A percentile compares a stretch with the other conserved stretches of the same genome.
Conservation (phyloP, 2,797 vertebrate genomes). For the Sebastes vulpes region DNA sequence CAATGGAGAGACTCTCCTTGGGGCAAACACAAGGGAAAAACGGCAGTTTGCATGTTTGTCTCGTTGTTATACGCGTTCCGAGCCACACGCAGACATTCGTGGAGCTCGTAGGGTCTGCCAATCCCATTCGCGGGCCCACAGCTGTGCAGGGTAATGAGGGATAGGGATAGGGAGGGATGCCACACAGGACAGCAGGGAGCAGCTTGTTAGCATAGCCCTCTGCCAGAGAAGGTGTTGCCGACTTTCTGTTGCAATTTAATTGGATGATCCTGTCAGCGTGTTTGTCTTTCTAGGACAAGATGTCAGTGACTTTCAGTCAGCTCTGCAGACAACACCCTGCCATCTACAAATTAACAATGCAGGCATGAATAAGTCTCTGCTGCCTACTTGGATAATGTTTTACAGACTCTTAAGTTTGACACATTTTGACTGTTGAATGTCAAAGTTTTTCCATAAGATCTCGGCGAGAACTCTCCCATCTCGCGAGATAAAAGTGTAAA, state of each 20-base stretch:
- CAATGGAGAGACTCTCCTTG: constrained; percentile 42
- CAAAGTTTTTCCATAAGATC: neutral
- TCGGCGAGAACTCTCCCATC: neutral
- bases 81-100: constrained; percentile 33
- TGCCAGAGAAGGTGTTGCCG: constrained; percentile 53
- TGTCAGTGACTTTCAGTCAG: constrained; percentile 69
- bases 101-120: constrained; percentile 30
- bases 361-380: constrained; percentile 26
- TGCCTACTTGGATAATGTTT: constrained; percentile 42
- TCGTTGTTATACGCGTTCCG: constrained; percentile 28
- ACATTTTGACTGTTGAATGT: neutral
- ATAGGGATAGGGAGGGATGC: constrained; percentile 25
- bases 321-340: constrained; percentile 44
- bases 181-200: constrained; percentile 65
- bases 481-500: constrained; percentile 1
- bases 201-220: constrained; percentile 79
- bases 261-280: constrained; percentile 75
- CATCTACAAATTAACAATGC: constrained; percentile 59
- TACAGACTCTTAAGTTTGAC: constrained; percentile 8
- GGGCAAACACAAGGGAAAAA: constrained; percentile 34
- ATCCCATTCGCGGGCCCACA: constrained; percentile 34
- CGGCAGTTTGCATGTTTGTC: constrained; percentile 52
- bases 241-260: constrained; percentile 72
- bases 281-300: constrained; percentile 69
- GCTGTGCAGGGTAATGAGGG: constrained; percentile 74